phyloP scores from a whole-genome alignment of 2,797 vertebrate genomes.

The Coregonus sp. region DNA sequence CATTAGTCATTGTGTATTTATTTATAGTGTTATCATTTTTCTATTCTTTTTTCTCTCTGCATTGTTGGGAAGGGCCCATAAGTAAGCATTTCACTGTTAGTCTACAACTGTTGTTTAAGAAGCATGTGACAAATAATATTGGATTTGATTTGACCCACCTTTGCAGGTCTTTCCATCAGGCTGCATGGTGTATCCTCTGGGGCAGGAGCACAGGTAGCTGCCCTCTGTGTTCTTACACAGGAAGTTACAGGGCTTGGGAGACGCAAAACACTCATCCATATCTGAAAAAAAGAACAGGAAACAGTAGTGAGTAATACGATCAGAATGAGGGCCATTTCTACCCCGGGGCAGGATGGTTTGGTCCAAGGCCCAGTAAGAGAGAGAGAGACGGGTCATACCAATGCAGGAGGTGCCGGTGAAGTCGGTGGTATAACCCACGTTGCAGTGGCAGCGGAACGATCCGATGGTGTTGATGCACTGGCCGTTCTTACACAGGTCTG shows the following conservation, averaged over 20 bases:
- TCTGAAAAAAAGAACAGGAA: conserved; percentile 68
- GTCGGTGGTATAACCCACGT: conserved; percentile 83
- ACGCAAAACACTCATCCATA: conserved; percentile 88
- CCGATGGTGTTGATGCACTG: conserved; percentile 91
- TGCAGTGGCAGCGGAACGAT: conserved; percentile 91
- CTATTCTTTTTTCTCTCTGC: too few relatives aligned
- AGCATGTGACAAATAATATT: too few relatives aligned
- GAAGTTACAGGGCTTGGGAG: conserved; percentile 90
- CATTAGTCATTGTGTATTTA: too few relatives aligned
- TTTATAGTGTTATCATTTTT: too few relatives aligned
- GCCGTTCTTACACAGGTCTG: conserved; percentile 85
- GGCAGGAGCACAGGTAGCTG: conserved; percentile 92
- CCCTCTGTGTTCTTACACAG: conserved; percentile 95
- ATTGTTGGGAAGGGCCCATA: too few relatives aligned
- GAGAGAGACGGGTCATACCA: conserved; percentile 70
- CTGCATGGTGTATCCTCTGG: conserved; percentile 87
- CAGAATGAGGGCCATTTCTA: background rate
- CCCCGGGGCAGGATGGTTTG: background rate
- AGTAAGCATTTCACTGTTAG: too few relatives aligned
- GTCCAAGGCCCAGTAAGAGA: background rate
- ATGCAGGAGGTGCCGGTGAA: conserved; percentile 82
- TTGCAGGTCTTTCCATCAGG: conserved; percentile 92
- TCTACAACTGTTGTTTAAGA: too few relatives aligned
- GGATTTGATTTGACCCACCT: conserved; percentile 70
- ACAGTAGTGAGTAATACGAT: background rate